Base-by-base conservation (phyloP, 2,888 invertebrate species). In the Buathra laborator region DNA sequence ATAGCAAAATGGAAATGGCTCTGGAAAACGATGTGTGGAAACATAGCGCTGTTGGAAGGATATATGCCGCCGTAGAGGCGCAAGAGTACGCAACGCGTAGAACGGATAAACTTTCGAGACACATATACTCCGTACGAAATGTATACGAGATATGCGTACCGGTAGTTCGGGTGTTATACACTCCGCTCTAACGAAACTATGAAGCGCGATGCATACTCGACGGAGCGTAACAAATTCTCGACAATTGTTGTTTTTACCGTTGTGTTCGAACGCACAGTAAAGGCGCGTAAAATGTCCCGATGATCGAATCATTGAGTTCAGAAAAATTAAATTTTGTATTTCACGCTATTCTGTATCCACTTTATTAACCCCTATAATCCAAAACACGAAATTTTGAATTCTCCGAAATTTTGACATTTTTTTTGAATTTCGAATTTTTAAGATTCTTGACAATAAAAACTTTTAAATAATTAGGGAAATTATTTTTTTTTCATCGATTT, bases 91-190 rank as follows among this genome's bases (percentile, higher is more conserved):
- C 44, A 62, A 64, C 64, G 48, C 24, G 64, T 6, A 32, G 62
- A 75, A 51, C 46, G 64, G 48, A 48, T 7, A 75, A 64, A 75
- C 46, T 64, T 64, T 75, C 51, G 29, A 64, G 37, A 75, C 75
- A 72, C 29, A 37, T 48, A 62, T 48, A 59, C 59, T n/a, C 43
- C 12, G 7, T 37, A 7, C 53, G n/a, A 37, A 10, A 56, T 37
- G 24, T 46, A 43, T 44, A 37, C 16, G 29, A 14, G 62, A 53
- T 62, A 62, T 12, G 2, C 62, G 62, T 5, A 62, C 24, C 4
- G 16, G 62, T 24, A 62, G 32, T 32, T 12, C 24, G 32, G 4
- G 1, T 62, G 62, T 62, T 62, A 5, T 62, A 32, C 24, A 29
- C 29, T 37, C n/a, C 14, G 12, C 6, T 32, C 37, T 12, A 32